phyloP scores from a whole-genome alignment of 1,140 invertebrate genomes.

The Musca domestica region DNA sequence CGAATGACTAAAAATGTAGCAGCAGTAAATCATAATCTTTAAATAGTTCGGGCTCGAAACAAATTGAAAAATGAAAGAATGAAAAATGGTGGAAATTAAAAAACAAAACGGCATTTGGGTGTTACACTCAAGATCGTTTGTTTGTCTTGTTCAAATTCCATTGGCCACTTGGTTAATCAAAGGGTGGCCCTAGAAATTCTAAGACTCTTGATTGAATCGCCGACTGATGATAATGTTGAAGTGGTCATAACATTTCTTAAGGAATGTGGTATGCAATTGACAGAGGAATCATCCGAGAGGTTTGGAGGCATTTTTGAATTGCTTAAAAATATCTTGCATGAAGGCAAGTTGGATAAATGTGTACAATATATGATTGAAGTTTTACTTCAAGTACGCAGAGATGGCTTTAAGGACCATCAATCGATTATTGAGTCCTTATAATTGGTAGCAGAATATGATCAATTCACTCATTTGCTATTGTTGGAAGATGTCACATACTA shows the following conservation, averaged over 20 bases:
- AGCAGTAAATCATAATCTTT: too few species aligned
- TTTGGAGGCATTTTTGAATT: conserved; percentile 90
- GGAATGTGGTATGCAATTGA: conserved; percentile 94
- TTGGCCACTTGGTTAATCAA: too few species aligned
- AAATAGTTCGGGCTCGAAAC: too few species aligned
- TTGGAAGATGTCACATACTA: conserved; percentile 82
- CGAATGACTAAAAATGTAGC: too few species aligned
- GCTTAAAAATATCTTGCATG: too few species aligned
- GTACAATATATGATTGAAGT: conserved; percentile 99
- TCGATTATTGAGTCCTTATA: too few species aligned
- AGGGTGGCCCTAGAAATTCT: too few species aligned
- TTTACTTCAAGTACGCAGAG: conserved; percentile 93
- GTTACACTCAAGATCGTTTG: conserved; percentile 93
- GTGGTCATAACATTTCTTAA: conserved; percentile 95
- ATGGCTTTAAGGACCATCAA: too few species aligned
- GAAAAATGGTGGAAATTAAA: too few species aligned
- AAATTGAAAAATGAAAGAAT: too few species aligned
- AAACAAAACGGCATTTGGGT: conserved; percentile 87
- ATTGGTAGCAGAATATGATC: too few species aligned
- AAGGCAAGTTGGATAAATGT: too few species aligned
- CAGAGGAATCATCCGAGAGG: conserved; percentile 84
- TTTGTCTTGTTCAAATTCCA: conserved; percentile 86
- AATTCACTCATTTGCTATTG: conserved; percentile 88
- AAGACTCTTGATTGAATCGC: conserved; percentile 89
- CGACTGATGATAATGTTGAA: conserved; percentile 97